Conservation (phyloP, 2,113 vertebrate species). For the Hippocampus zosterae region DNA sequence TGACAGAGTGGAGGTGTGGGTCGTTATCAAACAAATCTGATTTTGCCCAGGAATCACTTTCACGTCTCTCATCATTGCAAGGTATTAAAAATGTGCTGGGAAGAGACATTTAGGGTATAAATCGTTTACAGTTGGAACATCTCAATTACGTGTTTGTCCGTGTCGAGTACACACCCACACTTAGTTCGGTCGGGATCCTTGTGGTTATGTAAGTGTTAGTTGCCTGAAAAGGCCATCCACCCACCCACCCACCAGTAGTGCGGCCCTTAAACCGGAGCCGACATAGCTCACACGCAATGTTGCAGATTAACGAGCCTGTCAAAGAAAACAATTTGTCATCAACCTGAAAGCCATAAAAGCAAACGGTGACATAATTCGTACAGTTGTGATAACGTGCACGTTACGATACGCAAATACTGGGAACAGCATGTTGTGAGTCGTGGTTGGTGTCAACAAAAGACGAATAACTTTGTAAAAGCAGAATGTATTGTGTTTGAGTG, state of each 20-base stretch:
- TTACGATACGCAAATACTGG: not conserved
- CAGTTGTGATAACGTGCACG: not conserved
- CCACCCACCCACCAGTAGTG: constrained; percentile 54
- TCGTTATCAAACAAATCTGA: constrained; percentile 33
- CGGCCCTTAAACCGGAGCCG: constrained; percentile 35
- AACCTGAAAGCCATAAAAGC: constrained; percentile 19
- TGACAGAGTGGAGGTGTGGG: constrained; percentile 36
- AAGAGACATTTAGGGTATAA: constrained; percentile 31
- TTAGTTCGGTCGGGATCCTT: constrained; percentile 25
- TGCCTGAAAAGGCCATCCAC: constrained; percentile 50
- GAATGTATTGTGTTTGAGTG: no score
- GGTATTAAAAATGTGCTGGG: constrained; percentile 6
- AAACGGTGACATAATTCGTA: constrained; percentile 1
- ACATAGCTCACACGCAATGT: constrained; percentile 25
- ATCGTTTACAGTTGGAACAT: constrained; percentile 33
- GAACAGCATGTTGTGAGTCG: not conserved
- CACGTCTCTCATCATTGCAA: not conserved
- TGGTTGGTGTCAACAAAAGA: not conserved
- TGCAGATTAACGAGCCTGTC: constrained; percentile 16
- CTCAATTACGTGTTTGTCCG: constrained; percentile 17
- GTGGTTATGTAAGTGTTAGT: constrained; percentile 54
- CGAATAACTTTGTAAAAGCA: no score
- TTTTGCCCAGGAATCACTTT: constrained; percentile 11
- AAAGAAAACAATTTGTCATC: constrained; percentile 35
- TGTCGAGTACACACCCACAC: constrained; percentile 47